Percentiles rank a stretch among this genome's conserved stretches.
Evolutionary conservation across 2,797 vertebrate species (phyloP).

Genomic region (Labroides dimidiatus): DNA sequence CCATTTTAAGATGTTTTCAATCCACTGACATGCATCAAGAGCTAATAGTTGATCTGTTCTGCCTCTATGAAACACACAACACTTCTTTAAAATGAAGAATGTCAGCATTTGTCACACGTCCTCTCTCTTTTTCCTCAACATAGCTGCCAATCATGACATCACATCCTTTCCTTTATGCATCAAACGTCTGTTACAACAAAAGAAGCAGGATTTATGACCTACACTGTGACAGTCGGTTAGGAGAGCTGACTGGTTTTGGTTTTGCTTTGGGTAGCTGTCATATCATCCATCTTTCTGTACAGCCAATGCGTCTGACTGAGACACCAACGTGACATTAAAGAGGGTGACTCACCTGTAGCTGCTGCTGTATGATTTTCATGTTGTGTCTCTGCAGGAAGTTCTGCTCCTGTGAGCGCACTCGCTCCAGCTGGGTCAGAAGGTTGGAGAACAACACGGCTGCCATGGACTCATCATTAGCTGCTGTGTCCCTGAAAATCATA

Average conservation of each 20-base stretch:
- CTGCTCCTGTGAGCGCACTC: constrained; percentile 90
- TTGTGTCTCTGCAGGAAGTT: constrained; percentile 96
- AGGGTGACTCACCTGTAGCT: constrained; percentile 87
- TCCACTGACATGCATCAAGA: neutral
- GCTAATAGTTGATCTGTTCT: neutral
- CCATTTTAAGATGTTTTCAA: neutral
- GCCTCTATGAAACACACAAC: neutral
- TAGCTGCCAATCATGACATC: too few relatives aligned
- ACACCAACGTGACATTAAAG: neutral
- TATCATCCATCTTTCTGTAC: too few relatives aligned
- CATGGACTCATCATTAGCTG: constrained; percentile 91
- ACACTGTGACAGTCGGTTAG: too few relatives aligned
- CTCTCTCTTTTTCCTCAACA: too few relatives aligned
- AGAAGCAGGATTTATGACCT: too few relatives aligned
- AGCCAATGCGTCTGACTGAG: neutral
- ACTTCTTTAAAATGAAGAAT: too few relatives aligned
- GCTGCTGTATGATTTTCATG: constrained; percentile 94
- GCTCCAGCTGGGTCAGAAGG: constrained; percentile 92
- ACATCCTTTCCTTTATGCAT: too few relatives aligned
- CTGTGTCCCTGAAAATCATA: constrained; percentile 87
- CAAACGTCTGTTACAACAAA: too few relatives aligned
- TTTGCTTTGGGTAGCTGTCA: too few relatives aligned
- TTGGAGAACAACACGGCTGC: constrained; percentile 90
- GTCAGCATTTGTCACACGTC: too few relatives aligned
- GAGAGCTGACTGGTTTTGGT: too few relatives aligned